Evolutionary conservation across 2,797 vertebrate genomes (phyloP), one percentile per base, ranked within the genome.

Genomic region (Coccyzus lansbergi): DNA sequence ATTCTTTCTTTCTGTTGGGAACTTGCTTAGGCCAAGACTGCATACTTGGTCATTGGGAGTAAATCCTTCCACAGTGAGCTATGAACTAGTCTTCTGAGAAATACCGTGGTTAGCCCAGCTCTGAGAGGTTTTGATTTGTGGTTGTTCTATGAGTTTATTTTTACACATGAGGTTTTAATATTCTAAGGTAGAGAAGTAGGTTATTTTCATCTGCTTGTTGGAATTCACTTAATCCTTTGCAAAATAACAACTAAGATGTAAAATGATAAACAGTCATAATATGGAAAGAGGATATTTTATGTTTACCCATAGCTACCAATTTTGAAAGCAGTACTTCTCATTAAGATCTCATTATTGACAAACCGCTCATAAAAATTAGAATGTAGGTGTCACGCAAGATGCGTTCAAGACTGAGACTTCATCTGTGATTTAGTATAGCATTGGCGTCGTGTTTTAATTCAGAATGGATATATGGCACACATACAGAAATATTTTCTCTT

Each of bases 371-470:
- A 60, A 89, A 86, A 91, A 86, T 31, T 53, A 70, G 52, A 92
- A 86, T 38, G 68, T 77, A 92, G 38, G 60, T 92, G 68, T 94
- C 90, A 88, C 56, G 95, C 90, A 90, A 86, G 60, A 60, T 88
- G 55, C 86, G 26, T 70, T 93, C 91, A 85, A 84, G 31, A 48
- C 34, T 88, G 81, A 84, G 65, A 75, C 46, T 93, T 92, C 40
- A 81, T 49, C 71, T 78, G 64, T 87, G 90, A 95, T 92, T 95
- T 90, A 90, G 33, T 80, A 4, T 56, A 76, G 62, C 82, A 95
- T 88, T 3, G 46, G 53, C 88, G 94, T 93, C 2, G 2, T 92
- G 83, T 86, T 97, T 96, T 92, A 95, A 96, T 97, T 96, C 25
- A 16, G 84, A 97, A 94, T 81, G 91, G 77, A 79, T 88, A 34